Evolutionary conservation across 2,888 invertebrate genomes (phyloP).

Genomic region (Tinea semifulvella): DNA sequence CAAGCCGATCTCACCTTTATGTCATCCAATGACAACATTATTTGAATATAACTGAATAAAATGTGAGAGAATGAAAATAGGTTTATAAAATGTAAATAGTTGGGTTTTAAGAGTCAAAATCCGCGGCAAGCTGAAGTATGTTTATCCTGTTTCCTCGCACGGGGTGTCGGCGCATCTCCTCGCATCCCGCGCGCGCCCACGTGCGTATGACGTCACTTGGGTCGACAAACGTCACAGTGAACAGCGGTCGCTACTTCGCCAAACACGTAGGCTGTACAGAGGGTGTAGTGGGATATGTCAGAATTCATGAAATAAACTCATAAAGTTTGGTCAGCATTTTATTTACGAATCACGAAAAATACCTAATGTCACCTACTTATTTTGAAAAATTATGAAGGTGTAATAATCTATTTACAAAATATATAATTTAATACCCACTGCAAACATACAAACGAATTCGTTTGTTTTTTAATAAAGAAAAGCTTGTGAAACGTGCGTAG

Average conservation of each 20-base stretch:
- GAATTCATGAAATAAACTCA: neutral
- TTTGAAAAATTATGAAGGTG: neutral
- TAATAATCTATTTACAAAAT: too few relatives aligned
- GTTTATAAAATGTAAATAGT: neutral
- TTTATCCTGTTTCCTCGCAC: constrained; percentile 7
- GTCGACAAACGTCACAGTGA: constrained; percentile 39
- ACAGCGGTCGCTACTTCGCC: neutral
- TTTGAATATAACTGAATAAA: constrained; percentile 6
- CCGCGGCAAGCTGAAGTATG: neutral
- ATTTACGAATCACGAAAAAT: neutral
- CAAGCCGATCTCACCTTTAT: constrained; percentile 5
- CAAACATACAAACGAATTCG: too few relatives aligned
- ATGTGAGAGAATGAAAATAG: neutral
- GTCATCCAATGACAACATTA: constrained; percentile 1
- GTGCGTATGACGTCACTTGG: constrained; percentile 53
- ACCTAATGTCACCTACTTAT: neutral
- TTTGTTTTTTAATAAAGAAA: too few relatives aligned
- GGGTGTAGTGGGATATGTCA: too few relatives aligned
- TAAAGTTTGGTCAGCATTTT: neutral
- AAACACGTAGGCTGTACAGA: neutral
- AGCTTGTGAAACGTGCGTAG: too few relatives aligned
- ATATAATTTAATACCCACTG: too few relatives aligned
- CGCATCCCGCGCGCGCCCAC: constrained; percentile 20
- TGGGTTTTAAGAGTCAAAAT: neutral
- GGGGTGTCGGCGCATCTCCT: constrained; percentile 2